Base-by-base conservation (phyloP, 2,888 invertebrate genomes). In the Pammene aurita region DNA sequence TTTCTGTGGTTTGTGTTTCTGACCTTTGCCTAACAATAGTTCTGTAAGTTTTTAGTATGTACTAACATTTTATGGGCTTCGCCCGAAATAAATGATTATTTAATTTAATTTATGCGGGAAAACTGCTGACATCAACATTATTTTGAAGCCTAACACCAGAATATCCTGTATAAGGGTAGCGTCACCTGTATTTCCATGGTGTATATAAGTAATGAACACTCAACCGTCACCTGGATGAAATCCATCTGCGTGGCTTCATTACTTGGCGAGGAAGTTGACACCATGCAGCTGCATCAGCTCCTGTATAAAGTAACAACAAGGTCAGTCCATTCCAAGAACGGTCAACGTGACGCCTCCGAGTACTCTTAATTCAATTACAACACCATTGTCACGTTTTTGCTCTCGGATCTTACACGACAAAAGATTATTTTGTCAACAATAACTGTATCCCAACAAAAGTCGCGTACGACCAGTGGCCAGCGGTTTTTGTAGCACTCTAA, bases 371-470 rank as follows among this genome's bases (percentile, higher is more conserved):
- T 91, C 91, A 88, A 92, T 92, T 92, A 92, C 77, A 76, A 72
- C 70, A 58, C 79, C 72, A 86, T 89, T 91, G 88, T 89, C 72
- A 67, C 79, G 82, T 89, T 90, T 91, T 88, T 90, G 84, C 87
- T 76, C 78, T 77, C 76, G 63, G 75, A 78, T 78, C 81, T 84
- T 77, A 82, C 79, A 80, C 75, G 70, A 89, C 88, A 91, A 90
- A 84, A 76, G 80, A 74, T 84, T 90, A 90, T 92, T 92, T 91
- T 87, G 89, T 82, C 90, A 91, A 92, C 89, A 92, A 88, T 91
- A 90, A 90, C 90, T 87, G 89, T 89, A 84, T 81, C 84, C 78
- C 76, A 64, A 85, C 79, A 80, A 82, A 78, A 73, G 74, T 75
- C 73, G 76, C 72, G 72, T 70, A 78, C 78, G 77, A 78, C 74